Evolutionary conservation across 92 coral and sea anemone genomes (phyloP), one percentile per base, ranked within the genome.

Genomic region (Virgularia gustaviana): DNA sequence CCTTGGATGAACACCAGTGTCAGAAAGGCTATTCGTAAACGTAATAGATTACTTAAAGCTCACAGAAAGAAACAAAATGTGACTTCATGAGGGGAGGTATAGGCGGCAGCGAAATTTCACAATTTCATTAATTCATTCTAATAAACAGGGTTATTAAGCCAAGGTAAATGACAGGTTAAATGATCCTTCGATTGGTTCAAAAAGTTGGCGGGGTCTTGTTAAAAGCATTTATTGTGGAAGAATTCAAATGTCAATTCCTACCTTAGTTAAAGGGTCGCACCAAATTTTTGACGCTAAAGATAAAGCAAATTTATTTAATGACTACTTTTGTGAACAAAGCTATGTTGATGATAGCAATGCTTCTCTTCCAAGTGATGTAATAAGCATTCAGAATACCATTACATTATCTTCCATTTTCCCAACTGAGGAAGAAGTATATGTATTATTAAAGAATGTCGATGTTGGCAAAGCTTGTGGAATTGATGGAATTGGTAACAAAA

Each of bases 191-290:
- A 61, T 61, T 38, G 65, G 86, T 47, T 55, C 81, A 6, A 76
- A 82, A 57, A 83, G 36, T 49, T 83, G 83, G 87, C 71, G 78
- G 83, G 68, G 73, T 61, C 59, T 63, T 36, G 57, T 76, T 51
- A 82, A 62, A 35, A 71, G 74, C 45, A 41, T 77, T 47, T 62
- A 70, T 70, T 75, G 75, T 41, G 57, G 53, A 39, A 77, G 45
- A 71, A 68, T 59, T n/a, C 64, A 77, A 68, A 49, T 65, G 34
- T 54, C 78, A 33, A 72, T 77, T 41, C 83, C 87, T 57, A 31
- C 54, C 43, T 42, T 77, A 47, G 49, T 62, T 38, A 79, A 77
- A 70, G 79, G 83, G 51, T 32, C 57, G 38, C 63, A 61, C 15
- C 29, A 35, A 23, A 68, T 77, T 56, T 77, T 57, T 32, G 83